A percentile compares a stretch with the other conserved stretches of the same genome.
Evolutionary conservation across 2,113 vertebrate species (phyloP).

Genomic region (Mohoua ochrocephala): DNA sequence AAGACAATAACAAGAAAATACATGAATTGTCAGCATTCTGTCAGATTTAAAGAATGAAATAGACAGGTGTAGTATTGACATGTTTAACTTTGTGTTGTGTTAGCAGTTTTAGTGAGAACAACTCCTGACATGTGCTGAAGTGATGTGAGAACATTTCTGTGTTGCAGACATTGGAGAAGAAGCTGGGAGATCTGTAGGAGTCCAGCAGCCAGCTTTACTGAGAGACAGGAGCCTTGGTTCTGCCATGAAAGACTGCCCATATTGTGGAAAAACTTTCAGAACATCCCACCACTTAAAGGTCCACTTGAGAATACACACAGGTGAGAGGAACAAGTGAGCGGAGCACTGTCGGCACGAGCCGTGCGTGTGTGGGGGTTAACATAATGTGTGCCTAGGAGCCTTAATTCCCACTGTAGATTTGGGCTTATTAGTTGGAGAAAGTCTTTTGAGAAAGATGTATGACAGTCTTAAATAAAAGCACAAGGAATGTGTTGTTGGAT

Average conservation of each 20-base stretch:
- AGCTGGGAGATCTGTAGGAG: conserved; percentile 82
- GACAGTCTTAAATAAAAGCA: conserved; percentile 57
- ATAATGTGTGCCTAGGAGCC: background rate
- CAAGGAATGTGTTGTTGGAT: conserved; percentile 58
- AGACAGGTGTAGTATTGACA: conserved; percentile 85
- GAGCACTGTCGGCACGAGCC: background rate
- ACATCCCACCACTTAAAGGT: conserved; percentile 99
- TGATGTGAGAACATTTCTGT: conserved; percentile 86
- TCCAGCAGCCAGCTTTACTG: conserved; percentile 85
- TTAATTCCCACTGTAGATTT: background rate
- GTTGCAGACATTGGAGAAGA: conserved; percentile 95
- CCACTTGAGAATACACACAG: conserved; percentile 99
- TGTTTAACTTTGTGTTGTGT: conserved; percentile 87
- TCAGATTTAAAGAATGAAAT: conserved; percentile 82
- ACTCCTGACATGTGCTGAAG: conserved; percentile 82
- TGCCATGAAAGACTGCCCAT: conserved; percentile 97
- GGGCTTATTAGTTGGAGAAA: conserved; percentile 35
- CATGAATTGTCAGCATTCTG: conserved; percentile 96
- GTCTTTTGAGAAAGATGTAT: conserved; percentile 38
- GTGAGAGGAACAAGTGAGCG: conserved; percentile 71
- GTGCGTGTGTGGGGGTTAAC: background rate
- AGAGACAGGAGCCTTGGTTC: conserved; percentile 89
- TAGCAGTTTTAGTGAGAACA: conserved; percentile 82
- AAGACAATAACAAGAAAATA: conserved; percentile 87
- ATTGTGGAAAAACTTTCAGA: conserved; percentile 97